Percentiles rank a stretch among this genome's conserved stretches.
Conservation (phyloP, 2,113 vertebrate species). For the Lasiurus borealis region DNA sequence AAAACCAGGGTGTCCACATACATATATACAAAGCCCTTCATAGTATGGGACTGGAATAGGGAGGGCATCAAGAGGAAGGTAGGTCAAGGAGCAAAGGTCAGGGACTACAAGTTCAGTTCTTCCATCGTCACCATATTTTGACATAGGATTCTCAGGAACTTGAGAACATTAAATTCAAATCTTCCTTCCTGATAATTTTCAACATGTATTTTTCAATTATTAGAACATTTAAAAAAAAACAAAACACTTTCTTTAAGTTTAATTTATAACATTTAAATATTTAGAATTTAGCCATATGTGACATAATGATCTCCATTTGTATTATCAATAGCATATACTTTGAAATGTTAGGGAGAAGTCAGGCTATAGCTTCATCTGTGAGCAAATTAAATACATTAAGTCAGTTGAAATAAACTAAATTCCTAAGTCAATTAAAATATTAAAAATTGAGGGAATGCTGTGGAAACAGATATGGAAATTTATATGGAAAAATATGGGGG, state of each 20-base stretch:
- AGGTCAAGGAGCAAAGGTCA: not conserved
- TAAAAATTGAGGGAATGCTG: not conserved
- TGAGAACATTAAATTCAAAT: not conserved
- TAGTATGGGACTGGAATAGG: not conserved
- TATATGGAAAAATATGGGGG: not conserved
- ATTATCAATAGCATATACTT: not conserved
- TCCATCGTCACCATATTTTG: not conserved
- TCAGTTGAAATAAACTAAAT: not conserved
- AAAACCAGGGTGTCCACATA: not conserved
- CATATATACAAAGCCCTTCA: not conserved
- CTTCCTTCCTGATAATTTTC: not conserved
- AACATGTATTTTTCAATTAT: not conserved
- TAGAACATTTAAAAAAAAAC: too few species aligned
- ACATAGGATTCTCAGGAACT: not conserved
- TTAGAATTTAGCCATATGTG: not conserved
- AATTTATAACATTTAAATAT: conserved; percentile 1
- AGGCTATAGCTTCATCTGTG: not conserved
- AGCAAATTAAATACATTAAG: not conserved
- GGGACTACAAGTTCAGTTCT: not conserved
- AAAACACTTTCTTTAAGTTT: not conserved
- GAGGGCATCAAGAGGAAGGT: not conserved
- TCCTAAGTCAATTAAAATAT: not conserved
- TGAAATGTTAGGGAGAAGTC: not conserved
- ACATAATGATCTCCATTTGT: not conserved
- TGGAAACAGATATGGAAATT: not conserved